Base-by-base conservation (phyloP, 2,797 vertebrate genomes). In the Anas capensis region DNA sequence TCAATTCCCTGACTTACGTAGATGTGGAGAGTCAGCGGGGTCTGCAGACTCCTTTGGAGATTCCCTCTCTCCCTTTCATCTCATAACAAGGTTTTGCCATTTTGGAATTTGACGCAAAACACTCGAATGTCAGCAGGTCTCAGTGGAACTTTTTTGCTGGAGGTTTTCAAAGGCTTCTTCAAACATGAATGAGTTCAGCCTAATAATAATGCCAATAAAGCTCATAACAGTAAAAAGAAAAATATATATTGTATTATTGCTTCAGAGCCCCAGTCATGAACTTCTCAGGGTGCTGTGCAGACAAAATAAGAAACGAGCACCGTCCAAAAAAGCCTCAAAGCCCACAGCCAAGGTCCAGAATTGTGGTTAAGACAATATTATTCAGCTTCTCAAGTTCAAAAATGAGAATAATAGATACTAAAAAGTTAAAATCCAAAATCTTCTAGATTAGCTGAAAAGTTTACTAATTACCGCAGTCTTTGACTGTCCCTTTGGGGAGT, bases 101-200 rank as follows among this genome's bases (percentile, higher is more conserved):
- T 69, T 65, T 61, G 56, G 81, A 92, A 78, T 73, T 56, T 85
- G 80, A 88, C 4, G 5, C 40, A 65, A 85, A 93, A 82, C 61
- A 78, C 46, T 75, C 4, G 11, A 88, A 85, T 53, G 68, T 95
- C 85, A 88, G 56, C 26, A 29, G 36, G 36, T 82, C 88, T 66
- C 57, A 0, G 26, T 8, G 72, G 77, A 84, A 78, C 33, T 6
- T 70, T 49, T 88, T 86, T 3, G 12, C 42, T 1, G 1, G 34
- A 65, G 57, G 36, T 79, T 75, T 91, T 82, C 81, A 91, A 93
- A 93, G 66, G n/a, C 20, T 82, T 90, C 65, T 76, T 70, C 72
- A 86, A 82, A 51, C 18, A 66, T 40, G 40, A 88, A 57, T 77
- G 60, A 81, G 48, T 90, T 90, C 87, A 87, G 23, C 31, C 26